Evolutionary conservation across 2,888 invertebrate genomes (phyloP), one percentile per base, ranked within the genome.

Genomic region (Philhelius pedissequus): DNA sequence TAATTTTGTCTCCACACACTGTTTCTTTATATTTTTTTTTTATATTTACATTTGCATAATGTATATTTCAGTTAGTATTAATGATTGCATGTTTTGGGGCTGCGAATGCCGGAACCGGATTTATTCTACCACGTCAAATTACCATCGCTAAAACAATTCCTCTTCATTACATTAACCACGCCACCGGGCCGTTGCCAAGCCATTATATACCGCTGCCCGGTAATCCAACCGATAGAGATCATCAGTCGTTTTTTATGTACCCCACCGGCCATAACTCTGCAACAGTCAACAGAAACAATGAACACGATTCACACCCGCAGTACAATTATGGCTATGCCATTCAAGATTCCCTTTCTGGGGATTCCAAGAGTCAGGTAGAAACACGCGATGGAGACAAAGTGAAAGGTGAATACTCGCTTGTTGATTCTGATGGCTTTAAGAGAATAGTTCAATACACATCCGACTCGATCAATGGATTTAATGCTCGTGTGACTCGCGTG

Each of bases 371-470:
- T 22, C 81, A 81, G 7, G 38, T 43, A 8, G 81, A 81, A 25
- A 35, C 76, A 15, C 81, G 76, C 5, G 71, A 81, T 25, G 81
- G 81, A 25, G 76, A 81, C 60, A 62, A 71, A 3, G 81, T 81
- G 8, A 70, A 66, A 18, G 81, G 81, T 11, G 66, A 81, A 58
- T 81, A 81, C n/a, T 76, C 76, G 6, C 18, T 81, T 30, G 20
- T 76, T 9, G 81, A 81, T 76, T 32, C 81, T 20, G 81, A 81
- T 60, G 76, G 81, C 3, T 81, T 52, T 22, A 76, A 66, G 64
- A 40, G 81, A 38, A 81, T 66, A 15, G 81, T 76, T 1, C 64
- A 64, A 7, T 81, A 81, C 9, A 76, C 71, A n/a, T 76, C 81
- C 4, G 81, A 81, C 15, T 45, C 76, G n/a, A 58, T 76, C 0